These are phyloP conservation scores for Malurus leucopterus DNA, from an alignment of 2,797 vertebrate species.

Conservation along the genomic window DNA sequence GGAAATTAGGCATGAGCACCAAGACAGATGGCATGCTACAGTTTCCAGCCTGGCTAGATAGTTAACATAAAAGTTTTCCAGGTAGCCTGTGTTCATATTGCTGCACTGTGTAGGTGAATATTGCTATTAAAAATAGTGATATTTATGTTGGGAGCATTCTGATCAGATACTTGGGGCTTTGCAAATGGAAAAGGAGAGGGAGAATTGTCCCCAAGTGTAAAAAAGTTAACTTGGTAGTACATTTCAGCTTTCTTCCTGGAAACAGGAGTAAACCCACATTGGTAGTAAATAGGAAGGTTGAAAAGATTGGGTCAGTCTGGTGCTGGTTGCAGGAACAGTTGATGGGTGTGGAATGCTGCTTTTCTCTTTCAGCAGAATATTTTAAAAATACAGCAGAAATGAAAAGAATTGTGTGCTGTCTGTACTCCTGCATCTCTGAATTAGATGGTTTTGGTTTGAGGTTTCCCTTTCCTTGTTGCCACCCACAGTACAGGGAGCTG, in stretches of 20 bases:
- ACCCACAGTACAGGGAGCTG: background rate
- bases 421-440: background rate
- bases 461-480: background rate
- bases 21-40: background rate
- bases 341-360: background rate
- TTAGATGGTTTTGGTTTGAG: background rate
- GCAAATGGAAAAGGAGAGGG: background rate
- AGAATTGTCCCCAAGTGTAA: background rate
- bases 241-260: background rate
- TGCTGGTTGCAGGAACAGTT: background rate
- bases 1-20: slow-evolving; percentile 9
- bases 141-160: background rate
- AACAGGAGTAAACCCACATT: background rate
- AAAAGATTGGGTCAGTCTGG: background rate
- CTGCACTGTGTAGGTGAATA: background rate
- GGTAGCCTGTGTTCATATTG: background rate
- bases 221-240: background rate
- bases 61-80: background rate
- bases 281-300: background rate
- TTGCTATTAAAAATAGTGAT: background rate
- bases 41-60: background rate
- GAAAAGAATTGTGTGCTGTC: rapidly evolving
- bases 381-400: background rate
- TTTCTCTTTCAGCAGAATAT: background rate
- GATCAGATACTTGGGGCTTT: background rate